Conservation (phyloP, 2,113 vertebrate species). For the Cygnus atratus region DNA sequence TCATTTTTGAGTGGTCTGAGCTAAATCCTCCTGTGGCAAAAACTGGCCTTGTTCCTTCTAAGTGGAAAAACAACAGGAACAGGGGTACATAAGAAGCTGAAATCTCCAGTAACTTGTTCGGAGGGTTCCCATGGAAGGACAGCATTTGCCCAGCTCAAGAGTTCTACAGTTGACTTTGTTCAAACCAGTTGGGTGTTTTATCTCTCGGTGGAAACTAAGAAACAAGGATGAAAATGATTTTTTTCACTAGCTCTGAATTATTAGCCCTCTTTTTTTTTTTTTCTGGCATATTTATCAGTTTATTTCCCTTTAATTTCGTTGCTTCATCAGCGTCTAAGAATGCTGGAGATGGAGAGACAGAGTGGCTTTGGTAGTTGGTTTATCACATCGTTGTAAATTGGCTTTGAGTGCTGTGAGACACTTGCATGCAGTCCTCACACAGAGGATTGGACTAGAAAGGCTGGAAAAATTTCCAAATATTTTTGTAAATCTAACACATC, state of each 20-base stretch:
- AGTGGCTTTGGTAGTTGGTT: constrained; percentile 38
- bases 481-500: constrained; percentile 2
- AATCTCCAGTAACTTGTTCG: background rate
- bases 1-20: background rate
- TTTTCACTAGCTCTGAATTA: background rate
- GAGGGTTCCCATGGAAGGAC: background rate
- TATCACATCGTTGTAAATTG: background rate
- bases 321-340: constrained; percentile 48
- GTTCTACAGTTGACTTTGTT: background rate
- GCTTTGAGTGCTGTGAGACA: background rate
- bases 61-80: background rate
- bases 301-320: background rate
- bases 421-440: background rate
- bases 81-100: background rate
- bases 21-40: background rate
- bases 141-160: background rate
- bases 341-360: constrained; percentile 16
- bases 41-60: background rate
- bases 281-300: constrained; percentile 22
- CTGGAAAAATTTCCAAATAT: background rate
- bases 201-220: background rate
- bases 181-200: background rate
- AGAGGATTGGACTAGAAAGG: background rate
- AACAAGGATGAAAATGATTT: background rate
- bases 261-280: background rate